phyloP scores from a whole-genome alignment of 2,113 vertebrate genomes.

The Tautogolabrus adspersus region DNA sequence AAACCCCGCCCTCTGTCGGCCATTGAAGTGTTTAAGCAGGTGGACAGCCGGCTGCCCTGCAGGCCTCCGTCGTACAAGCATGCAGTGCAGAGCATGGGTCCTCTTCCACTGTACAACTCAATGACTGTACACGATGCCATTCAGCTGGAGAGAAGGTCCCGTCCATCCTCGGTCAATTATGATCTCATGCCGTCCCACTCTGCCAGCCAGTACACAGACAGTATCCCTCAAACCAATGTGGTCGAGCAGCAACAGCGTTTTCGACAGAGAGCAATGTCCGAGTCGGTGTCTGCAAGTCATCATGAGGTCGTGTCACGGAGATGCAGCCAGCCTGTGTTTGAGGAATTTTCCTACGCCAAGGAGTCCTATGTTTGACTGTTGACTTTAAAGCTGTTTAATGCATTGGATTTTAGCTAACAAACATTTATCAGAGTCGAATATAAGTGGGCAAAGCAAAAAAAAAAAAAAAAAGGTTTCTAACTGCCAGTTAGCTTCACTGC shows the following conservation, averaged over 20 bases:
- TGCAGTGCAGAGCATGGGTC: conserved; percentile 77
- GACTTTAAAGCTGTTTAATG: background rate
- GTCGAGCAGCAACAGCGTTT: conserved; percentile 66
- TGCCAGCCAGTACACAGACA: conserved; percentile 3
- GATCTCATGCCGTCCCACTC: conserved; percentile 40
- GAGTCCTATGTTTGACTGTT: conserved; percentile 92
- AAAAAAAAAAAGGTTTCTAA: background rate
- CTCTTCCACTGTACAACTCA: conserved; percentile 56
- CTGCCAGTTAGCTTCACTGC: background rate
- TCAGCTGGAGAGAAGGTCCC: conserved; percentile 67
- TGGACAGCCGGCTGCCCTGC: conserved; percentile 84
- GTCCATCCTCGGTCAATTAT: conserved; percentile 73
- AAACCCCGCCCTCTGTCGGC: conserved; percentile 81
- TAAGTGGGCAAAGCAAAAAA: conserved; percentile 2
- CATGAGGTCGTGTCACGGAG: conserved; percentile 74
- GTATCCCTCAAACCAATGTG: background rate
- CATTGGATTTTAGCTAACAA: background rate
- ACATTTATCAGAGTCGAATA: background rate
- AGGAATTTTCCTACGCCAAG: conserved; percentile 88
- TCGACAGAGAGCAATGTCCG: conserved; percentile 87
- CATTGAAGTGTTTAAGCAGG: conserved; percentile 87
- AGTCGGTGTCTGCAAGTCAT: conserved; percentile 78
- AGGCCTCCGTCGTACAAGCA: conserved; percentile 91
- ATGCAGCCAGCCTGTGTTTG: conserved; percentile 90
- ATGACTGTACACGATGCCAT: conserved; percentile 88